A percentile compares a stretch with the other conserved stretches of the same genome.
Conservation (phyloP, 2,797 vertebrate species). For the Pygocentrus nattereri region DNA sequence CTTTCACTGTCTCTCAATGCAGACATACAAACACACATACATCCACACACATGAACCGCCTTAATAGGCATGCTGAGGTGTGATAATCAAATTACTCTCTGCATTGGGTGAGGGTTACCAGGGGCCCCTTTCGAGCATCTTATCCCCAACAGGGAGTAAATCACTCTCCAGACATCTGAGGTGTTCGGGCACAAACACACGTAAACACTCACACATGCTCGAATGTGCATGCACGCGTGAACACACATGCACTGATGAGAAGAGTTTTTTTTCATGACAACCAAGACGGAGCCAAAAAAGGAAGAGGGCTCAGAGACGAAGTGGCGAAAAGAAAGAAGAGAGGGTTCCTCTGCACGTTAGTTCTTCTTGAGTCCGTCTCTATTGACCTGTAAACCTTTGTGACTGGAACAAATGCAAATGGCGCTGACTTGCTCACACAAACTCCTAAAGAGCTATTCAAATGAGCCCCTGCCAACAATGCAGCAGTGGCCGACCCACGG, state of each 20-base stretch:
- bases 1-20: slow-evolving; percentile 49
- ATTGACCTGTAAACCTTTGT: slow-evolving; percentile 96
- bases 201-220: slow-evolving; percentile 51
- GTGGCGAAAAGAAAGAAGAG: slow-evolving; percentile 62
- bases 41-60: slow-evolving; percentile 49
- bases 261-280: slow-evolving; percentile 81
- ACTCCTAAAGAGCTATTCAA: slow-evolving; percentile 92
- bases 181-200: slow-evolving; percentile 53
- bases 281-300: slow-evolving; percentile 75
- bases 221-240: slow-evolving; percentile 52
- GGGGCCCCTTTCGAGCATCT: slow-evolving; percentile 79
- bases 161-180: slow-evolving; percentile 61
- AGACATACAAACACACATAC: slow-evolving; percentile 45
- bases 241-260: slow-evolving; percentile 71
- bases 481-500: slow-evolving; percentile 80
- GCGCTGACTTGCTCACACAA: slow-evolving; percentile 92
- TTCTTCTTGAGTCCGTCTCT: slow-evolving; percentile 87
- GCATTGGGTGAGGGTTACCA: slow-evolving; percentile 73
- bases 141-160: slow-evolving; percentile 78
- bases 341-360: slow-evolving; percentile 82
- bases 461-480: slow-evolving; percentile 89
- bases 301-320: slow-evolving; percentile 39
- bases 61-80: slow-evolving; percentile 66
- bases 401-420: slow-evolving; percentile 98
- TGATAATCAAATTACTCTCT: slow-evolving; percentile 77